Evolutionary conservation across 2,113 vertebrate genomes (phyloP), one percentile per base, ranked within the genome.

Genomic region (Melanostigma gelatinosum): DNA sequence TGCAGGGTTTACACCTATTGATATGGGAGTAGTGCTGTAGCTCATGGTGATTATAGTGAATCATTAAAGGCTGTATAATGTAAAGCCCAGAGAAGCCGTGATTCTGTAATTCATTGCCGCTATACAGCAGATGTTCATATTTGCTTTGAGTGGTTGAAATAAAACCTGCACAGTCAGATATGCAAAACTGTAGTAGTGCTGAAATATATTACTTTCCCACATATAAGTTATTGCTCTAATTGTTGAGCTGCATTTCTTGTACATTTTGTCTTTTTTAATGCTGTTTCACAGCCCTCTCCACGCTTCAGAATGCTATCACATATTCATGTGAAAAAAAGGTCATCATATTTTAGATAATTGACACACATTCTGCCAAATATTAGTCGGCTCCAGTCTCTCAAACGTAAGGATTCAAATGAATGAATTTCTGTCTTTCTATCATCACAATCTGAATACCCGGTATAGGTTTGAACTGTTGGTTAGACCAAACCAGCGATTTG

Each of bases 51-150:
- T 87, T 76, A 76, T 34, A 27, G 72, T 81, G 68, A 85, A 88
- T 86, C 76, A 87, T 85, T 88, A 82, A 82, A 76, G 44, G 36
- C 60, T 13, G 32, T 58, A 84, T 67, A 75, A 83, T 85, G 48
- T 71, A 36, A 83, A 83, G 58, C 75, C 15, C 15, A 18, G 44
- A 58, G 70, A 69, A 75, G 57, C 57, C 29, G 20, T 58, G 24
- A 83, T 67, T 79, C 27, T 72, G 54, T 82, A 36, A 72, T 54
- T 71, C 32, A 72, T 38, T 38, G 36, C 70, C 60, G 63, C 40
- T 10, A 29, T 29, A 40, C 29, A 40, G 70, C 84, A 73, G 69
- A 86, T 85, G 71, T 79, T 80, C 60, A 67, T 52, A 22, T 81
- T 85, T 55, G 60, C 48, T 65, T 68, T 42, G 16, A 75, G 57